Evolutionary conservation across 92 coral and sea anemone genomes (phyloP).

Genomic region (Palythoa grandis): DNA sequence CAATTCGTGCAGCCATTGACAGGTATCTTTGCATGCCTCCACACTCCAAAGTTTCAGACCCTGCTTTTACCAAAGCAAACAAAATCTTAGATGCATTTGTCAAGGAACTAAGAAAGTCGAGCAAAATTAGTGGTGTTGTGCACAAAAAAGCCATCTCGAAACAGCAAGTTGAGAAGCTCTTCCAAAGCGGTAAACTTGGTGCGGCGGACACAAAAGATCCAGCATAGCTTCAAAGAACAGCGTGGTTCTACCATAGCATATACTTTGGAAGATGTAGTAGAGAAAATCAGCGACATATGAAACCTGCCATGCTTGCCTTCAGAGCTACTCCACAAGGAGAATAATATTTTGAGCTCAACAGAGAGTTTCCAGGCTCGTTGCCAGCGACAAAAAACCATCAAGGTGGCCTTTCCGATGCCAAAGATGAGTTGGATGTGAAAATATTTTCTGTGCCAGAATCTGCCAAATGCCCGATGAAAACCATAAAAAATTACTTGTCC

Average conservation of each 20-base stretch:
- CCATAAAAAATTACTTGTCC: slow-evolving; percentile 43
- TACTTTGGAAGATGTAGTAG: slow-evolving; percentile 25
- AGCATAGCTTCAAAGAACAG: slow-evolving; percentile 48
- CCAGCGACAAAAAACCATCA: slow-evolving; percentile 58
- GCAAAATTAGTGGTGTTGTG: slow-evolving; percentile 48
- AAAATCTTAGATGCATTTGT: slow-evolving; percentile 51
- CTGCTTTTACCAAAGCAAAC: slow-evolving; percentile 59
- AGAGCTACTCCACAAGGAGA: not conserved
- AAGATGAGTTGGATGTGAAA: slow-evolving; percentile 45
- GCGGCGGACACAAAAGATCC: slow-evolving; percentile 67
- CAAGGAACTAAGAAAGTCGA: slow-evolving; percentile 43
- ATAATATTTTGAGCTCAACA: slow-evolving; percentile 51
- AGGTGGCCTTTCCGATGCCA: not conserved
- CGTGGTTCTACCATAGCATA: slow-evolving; percentile 49
- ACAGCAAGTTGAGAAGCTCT: slow-evolving; percentile 56
- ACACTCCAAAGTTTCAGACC: not conserved
- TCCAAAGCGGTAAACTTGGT: slow-evolving; percentile 62
- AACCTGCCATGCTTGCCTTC: slow-evolving; percentile 27
- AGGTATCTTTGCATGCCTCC: no score
- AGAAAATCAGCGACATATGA: slow-evolving; percentile 41
- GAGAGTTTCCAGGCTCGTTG: slow-evolving; percentile 15
- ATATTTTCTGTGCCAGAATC: slow-evolving; percentile 53
- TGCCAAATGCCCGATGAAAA: slow-evolving; percentile 46
- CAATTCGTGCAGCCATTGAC: no score
- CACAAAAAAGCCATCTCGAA: slow-evolving; percentile 61